Evolutionary conservation across 2,888 invertebrate genomes (phyloP), one percentile per base, ranked within the genome.

Genomic region (Pemphredon lugubris): DNA sequence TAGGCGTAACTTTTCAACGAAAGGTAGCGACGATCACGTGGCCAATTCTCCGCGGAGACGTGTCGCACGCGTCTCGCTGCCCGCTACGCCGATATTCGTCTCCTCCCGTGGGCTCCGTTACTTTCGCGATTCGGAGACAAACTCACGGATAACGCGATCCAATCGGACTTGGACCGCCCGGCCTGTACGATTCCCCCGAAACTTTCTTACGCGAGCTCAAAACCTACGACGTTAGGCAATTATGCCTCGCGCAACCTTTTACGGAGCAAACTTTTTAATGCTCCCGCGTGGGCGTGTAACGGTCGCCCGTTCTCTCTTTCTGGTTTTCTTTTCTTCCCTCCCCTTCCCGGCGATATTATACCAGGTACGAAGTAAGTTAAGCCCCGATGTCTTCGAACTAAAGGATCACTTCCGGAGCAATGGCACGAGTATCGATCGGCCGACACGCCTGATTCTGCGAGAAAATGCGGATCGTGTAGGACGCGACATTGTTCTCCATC

Each of bases 351-450:
- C 20, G 5, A 37, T 57, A 55, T 58, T 63, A 51, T n/a, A 6
- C 40, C 40, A n/a, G 42, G n/a, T 21, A 23, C 74, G 73, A 78
- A 79, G 79, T 81, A 66, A 72, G 42, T 16, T 7, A 48, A 21
- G 32, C 21, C 26, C 21, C 30, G 37, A n/a, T 47, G 69, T 65
- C 64, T 65, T 61, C 70, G 61, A 57, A 54, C 64, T 57, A 14
- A 65, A 68, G 55, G 55, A 82, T 77, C 73, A 57, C 66, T 79
- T 68, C 68, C 66, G 65, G 75, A 54, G 73, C 71, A 71, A 77
- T 53, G 75, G 57, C 67, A 68, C 54, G 40, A 40, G 54, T 82
- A 82, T 83, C 81, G 82, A 83, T 83, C 68, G 66, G 51, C 39
- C 65, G 75, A 57, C 74, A 67, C 57, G 54, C 67, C 59, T 58